phyloP scores from a whole-genome alignment of 2,888 invertebrate genomes.

The Cosmopolites sordidus region DNA sequence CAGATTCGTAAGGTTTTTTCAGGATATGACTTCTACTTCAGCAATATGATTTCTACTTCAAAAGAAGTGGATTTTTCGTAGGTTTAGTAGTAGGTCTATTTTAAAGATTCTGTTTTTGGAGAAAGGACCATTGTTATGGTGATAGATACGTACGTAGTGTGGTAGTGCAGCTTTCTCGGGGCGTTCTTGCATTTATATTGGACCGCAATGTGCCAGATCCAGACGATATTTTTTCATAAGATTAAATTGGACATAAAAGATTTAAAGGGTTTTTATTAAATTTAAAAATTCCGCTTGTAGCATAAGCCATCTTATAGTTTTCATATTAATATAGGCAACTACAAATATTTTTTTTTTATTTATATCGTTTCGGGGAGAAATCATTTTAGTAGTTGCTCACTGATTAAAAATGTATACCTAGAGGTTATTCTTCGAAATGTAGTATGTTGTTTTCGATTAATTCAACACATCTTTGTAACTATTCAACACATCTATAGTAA shows the following conservation, averaged over 20 bases:
- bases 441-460: too few species aligned
- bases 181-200: constrained; percentile 18
- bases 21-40: too few species aligned
- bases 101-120: constrained; percentile 2
- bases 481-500: too few species aligned
- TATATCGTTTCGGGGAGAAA: not conserved
- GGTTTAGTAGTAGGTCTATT: too few species aligned
- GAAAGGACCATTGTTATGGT: constrained; percentile 9
- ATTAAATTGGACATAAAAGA: constrained; percentile 14
- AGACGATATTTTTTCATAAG: constrained; percentile 13
- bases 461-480: too few species aligned
- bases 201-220: constrained; percentile 12
- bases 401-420: too few species aligned
- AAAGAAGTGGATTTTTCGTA: too few species aligned
- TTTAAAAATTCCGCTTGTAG: not conserved
- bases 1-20: too few species aligned
- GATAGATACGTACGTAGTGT: constrained; percentile 9
- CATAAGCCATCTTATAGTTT: not conserved
- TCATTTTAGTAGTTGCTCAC: too few species aligned
- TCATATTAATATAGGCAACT: not conserved
- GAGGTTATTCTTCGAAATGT: too few species aligned
- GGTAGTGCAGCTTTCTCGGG: constrained; percentile 6
- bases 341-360: not conserved
- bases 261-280: constrained; percentile 6
- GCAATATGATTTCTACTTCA: too few species aligned